Evolutionary conservation across 2,888 invertebrate genomes (phyloP), one percentile per base, ranked within the genome.

Genomic region (Chrysolina americana): DNA sequence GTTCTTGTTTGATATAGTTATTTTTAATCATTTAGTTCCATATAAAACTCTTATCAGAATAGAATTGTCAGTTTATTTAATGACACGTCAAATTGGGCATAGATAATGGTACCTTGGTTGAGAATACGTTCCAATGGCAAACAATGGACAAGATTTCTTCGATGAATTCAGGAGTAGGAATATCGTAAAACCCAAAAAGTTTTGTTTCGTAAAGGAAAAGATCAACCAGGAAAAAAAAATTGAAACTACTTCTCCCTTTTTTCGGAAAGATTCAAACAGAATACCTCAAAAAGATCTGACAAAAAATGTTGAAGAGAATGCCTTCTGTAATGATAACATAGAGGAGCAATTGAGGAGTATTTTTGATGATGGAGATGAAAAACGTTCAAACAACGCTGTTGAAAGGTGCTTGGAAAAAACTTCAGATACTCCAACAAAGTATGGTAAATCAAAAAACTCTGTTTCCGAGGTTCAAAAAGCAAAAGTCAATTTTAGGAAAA

Each of bases 121-220:
- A n/a, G 44, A 9, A 23, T 36, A 19, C 15, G 19, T 63, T 65
- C 17, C 70, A 62, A 81, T 79, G 78, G 78, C 74, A 48, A 56
- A 75, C 50, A 73, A 75, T 23, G 66, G 36, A 17, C 81, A 83
- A 48, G 80, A 81, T 66, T 80, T 83, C 71, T 80, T 83, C 41
- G 80, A 82, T 64, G 48, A 75, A 47, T 82, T 79, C 65, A 75
- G 74, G 28, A 77, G 75, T 53, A 77, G 65, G 68, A 59, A 75
- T 6, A 19, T 79, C 9, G 65, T 75, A 1, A 79, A 78, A 68
- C 69, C 76, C 28, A 80, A 81, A 71, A 82, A 80, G 70, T 84
- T 84, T 65, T 59, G 69, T 73, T 84, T 83, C 70, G 81, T 81
- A 41, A 80, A 83, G 71, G 75, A 73, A 9, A 76, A 70, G 62